Evolutionary conservation across 1,140 invertebrate species (phyloP), one percentile per base, ranked within the genome.

Genomic region (Bombus consobrinus): DNA sequence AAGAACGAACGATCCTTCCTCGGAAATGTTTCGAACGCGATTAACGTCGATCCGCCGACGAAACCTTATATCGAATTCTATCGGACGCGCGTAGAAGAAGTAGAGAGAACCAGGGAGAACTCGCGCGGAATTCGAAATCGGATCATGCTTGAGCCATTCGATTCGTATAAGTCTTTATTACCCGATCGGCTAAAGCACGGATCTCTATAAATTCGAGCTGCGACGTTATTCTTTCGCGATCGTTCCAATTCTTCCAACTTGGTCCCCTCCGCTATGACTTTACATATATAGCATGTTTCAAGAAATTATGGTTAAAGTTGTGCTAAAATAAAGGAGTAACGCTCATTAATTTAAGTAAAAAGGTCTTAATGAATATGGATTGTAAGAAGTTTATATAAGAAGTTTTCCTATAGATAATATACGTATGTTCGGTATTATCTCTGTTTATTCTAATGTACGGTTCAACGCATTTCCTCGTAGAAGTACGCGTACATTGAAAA

Each of bases 121-220:
- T 41, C 34, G 39, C 76, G 68, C 22, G 68, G 76, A 84, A 85
- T 85, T 80, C 25, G 28, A 72, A 57, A 72, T 72, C 22, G n/a
- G 83, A 81, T 74, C 59, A 53, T 53, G 69, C 15, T 66, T 37
- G 22, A 62, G 18, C 43, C 64, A 37, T 72, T 43, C 47, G 25
- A 22, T 12, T 74, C 77, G 15, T 85, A n/a, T 47, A 72, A 47
- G 66, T 62, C 53, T 85, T 83, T 69, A 85, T 81, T 68, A 81
- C 69, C 37, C 18, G 25, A 15, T 6, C 28, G 37, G 39, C n/a
- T 57, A 57, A 71, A 32, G 53, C 75, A n/a, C 32, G 73, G 43
- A 32, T 32, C 34, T 28, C 75, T 78, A 43, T 78, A 79, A 69
- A 84, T 79, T 47, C 66, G 32, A 41, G 12, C 6, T 3, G 22